Evolutionary conservation across 2,888 invertebrate species (phyloP).

Genomic region (Xylophagus ater): DNA sequence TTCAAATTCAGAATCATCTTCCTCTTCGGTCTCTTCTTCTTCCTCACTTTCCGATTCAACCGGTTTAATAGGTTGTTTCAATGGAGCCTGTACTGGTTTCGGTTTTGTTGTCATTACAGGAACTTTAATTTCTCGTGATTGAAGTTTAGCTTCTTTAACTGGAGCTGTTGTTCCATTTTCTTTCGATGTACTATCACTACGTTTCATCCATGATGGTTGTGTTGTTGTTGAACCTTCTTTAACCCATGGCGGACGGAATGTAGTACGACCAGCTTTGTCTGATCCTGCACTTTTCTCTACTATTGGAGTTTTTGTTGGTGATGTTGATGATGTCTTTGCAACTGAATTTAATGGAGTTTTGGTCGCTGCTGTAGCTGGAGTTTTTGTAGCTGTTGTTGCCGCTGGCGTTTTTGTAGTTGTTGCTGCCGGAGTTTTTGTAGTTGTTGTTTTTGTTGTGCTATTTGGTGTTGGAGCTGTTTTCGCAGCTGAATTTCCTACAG

Average conservation of each 20-base stretch:
- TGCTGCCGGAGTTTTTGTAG: neutral
- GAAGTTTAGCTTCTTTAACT: constrained; percentile 22
- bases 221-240: constrained; percentile 44
- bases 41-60: constrained; percentile 31
- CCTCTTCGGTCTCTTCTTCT: constrained; percentile 8
- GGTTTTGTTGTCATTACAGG: constrained; percentile 29
- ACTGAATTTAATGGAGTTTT: no score
- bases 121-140: constrained; percentile 35
- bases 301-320: neutral
- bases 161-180: constrained; percentile 18
- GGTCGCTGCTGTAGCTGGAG: neutral
- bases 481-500: neutral
- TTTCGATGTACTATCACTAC: constrained; percentile 15
- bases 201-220: constrained; percentile 42
- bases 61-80: constrained; percentile 16
- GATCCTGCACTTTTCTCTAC: constrained; percentile 20
- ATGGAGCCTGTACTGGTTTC: constrained; percentile 22
- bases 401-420: neutral
- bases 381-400: no score
- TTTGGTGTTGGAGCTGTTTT: neutral
- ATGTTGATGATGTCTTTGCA: no score
- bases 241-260: constrained; percentile 60
- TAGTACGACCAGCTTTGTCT: constrained; percentile 42
- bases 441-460: neutral
- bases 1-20: constrained; percentile 3